Base-by-base conservation (phyloP, 2,797 vertebrate species). In the Enteromius thamalakanensis region DNA sequence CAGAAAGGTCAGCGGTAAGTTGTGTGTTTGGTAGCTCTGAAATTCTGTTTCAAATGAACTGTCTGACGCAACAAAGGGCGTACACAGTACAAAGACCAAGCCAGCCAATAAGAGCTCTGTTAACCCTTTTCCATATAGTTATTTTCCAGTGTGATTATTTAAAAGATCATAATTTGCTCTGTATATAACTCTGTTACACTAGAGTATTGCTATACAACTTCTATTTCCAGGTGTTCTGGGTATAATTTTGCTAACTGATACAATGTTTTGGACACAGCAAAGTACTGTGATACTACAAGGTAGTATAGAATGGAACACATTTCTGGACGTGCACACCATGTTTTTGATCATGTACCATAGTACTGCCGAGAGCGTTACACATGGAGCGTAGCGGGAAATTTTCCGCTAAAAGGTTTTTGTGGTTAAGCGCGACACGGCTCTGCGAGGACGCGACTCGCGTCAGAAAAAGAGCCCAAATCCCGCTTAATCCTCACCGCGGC, bases 401-500 rank as follows among this genome's bases (percentile, higher is more conserved):
- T 80, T 42, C 29, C 79, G 34, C 78, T 53, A 45, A 58, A 70
- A n/a, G 9, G 34, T 21, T 58, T 47, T 70, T 10, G 29, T 17
- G 45, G 21, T 82, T 32, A 45, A 76, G 32, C 17, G 34, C 55
- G 49, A 47, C 47, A 45, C 34, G 34, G 45, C 21, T 55, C 34
- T 45, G 47, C 17, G 47, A 40, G 78, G 32, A 75, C 58, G 60
- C 60, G 29, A 26, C 49, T 32, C 58, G 58, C 70, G 26, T 51
- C 11, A n/a, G 29, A 55, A 26, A 9, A 58, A 32, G 42, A 32
- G 19, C 26, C n/a, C 23, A 51, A 82, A 75, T 55, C 71, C 72
- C 17, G 62, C 55, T 82, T 42, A 82, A 82, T 53, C 71, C 81
- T 21, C 19, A 8, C 19, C 32, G n/a, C 23, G 34, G 3, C 23